Percentiles rank a stretch among this genome's conserved stretches.
These are phyloP conservation scores for Myotis lucifugus DNA, from an alignment of 2,113 vertebrate genomes.

Conservation along the genomic window DNA sequence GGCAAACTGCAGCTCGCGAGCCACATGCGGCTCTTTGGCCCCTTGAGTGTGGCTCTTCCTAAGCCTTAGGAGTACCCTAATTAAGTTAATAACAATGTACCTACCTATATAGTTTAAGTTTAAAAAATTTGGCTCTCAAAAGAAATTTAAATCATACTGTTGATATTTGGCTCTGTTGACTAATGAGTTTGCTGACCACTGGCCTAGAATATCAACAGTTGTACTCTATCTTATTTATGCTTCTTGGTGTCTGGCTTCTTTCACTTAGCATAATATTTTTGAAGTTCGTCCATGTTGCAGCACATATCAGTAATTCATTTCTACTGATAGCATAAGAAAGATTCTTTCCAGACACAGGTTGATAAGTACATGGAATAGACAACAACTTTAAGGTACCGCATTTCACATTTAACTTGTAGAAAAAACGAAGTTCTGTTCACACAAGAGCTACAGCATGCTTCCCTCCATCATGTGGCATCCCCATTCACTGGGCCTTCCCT, in stretches of 20 bases:
- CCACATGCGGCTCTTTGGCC: too few species aligned
- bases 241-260: background rate
- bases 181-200: too few species aligned
- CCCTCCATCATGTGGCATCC: background rate
- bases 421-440: background rate
- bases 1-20: too few species aligned
- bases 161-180: too few species aligned
- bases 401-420: background rate
- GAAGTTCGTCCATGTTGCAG: background rate
- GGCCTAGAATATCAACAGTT: background rate
- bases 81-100: too few species aligned
- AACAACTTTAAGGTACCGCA: background rate
- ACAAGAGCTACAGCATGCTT: background rate
- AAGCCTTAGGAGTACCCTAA: too few species aligned
- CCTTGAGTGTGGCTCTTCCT: too few species aligned
- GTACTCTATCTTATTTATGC: background rate
- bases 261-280: background rate
- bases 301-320: background rate
- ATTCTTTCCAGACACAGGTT: background rate
- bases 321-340: background rate
- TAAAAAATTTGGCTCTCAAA: too few species aligned
- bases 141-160: too few species aligned
- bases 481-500: background rate
- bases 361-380: constrained; percentile 6
- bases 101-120: too few species aligned